Percentiles rank a stretch among this genome's conserved stretches.
Evolutionary conservation across 2,797 vertebrate species (phyloP).

Genomic region (Petrocephalus sullivani): DNA sequence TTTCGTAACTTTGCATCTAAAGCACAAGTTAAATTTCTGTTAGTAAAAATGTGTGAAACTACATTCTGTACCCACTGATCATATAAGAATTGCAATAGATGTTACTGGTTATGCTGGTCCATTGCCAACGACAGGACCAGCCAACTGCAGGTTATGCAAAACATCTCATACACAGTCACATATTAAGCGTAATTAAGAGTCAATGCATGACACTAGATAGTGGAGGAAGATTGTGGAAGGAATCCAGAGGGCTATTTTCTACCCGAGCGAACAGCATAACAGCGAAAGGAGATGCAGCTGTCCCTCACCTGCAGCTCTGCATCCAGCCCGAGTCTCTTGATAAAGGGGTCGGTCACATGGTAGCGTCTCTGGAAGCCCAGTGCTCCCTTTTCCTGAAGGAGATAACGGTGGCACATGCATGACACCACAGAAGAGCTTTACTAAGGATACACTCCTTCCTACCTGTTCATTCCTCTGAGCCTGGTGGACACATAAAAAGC

Average conservation of each 20-base stretch:
- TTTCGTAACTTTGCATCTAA: not conserved
- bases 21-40: not conserved
- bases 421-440: not conserved
- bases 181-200: not conserved
- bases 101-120: not conserved
- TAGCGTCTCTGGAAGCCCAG: slow-evolving; percentile 83
- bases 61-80: not conserved
- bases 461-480: not conserved
- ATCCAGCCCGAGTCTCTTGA: slow-evolving; percentile 90
- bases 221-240: not conserved
- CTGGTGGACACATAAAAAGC: not conserved
- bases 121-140: not conserved
- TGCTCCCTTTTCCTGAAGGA: slow-evolving; percentile 75
- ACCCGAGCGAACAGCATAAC: not conserved
- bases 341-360: slow-evolving; percentile 93
- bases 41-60: not conserved
- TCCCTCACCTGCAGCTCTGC: slow-evolving; percentile 87
- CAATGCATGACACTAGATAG: not conserved
- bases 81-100: not conserved
- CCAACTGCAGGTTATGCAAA: not conserved
- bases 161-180: not conserved
- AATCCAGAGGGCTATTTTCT: not conserved
- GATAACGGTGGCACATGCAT: slow-evolving; percentile 10
- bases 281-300: not conserved
- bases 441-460: not conserved